Evolutionary conservation across 2,888 invertebrate genomes (phyloP), one percentile per base, ranked within the genome.

Genomic region (Agrotis puta): DNA sequence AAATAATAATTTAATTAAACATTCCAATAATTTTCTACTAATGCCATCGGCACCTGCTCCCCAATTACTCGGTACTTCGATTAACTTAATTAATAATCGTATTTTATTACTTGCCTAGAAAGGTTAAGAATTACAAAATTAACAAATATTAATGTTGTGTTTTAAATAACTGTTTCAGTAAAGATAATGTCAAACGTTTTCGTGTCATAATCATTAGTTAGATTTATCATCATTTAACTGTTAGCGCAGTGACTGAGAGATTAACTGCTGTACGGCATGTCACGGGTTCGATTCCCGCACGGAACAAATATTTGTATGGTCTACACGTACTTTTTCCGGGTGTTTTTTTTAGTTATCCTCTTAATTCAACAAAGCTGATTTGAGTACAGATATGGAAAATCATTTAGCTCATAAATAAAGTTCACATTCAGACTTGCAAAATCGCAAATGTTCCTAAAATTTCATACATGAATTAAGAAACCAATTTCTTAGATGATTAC

Each of bases 31-130:
- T 59, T 67, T 69, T 22, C 54, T 39, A 71, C 33, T 54, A 59
- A 64, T 59, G 22, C 65, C 27, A 51, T 69, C 33, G 24, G 63
- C 83, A 83, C 73, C 83, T 83, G 84, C 67, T 7, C 33, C 50
- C 14, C 56, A 77, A 66, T 64, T 65, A 72, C 47, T 72, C 50
- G 56, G 64, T 80, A 59, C 56, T 76, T 64, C 20, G 45, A 64
- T 18, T 53, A 70, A 61, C 13, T 64, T 72, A 68, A 77, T 77
- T 63, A 63, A 68, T 72, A 68, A 77, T 77, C 59, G 59, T 57
- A 76, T 53, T 79, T 76, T 66, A 78, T 75, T 51, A 11, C 27
- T 14, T 50, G 0, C 7, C 22, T 22, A 54, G 27, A 59, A 66
- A 66, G 39, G 61, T 61, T 71, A 61, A n/a, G 13, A 33, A 45